Base-by-base conservation (phyloP, 2,888 invertebrate species). In the Mesochorus sp. region DNA sequence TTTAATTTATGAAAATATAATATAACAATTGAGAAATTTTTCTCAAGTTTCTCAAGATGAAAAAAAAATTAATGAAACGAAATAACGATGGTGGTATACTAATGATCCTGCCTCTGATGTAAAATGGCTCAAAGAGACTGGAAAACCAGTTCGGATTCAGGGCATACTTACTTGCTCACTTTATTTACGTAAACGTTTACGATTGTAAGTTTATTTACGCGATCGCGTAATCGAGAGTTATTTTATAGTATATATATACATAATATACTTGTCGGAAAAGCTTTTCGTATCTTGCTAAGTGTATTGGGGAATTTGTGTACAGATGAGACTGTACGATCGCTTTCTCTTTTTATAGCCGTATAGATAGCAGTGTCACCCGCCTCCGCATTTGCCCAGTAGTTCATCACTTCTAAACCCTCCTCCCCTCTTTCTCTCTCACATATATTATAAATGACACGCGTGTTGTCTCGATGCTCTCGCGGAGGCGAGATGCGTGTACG, bases 331-430 rank as follows among this genome's bases (percentile, higher is more conserved):
- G 51, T 21, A 26, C 55, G n/a, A 42, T 77, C 72, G 85, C 88
- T 88, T 88, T 88, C 88, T 88, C 88, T 88, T 88, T 88, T 88
- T 88, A 88, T 87, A 87, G 86, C 84, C 84, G 85, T 84, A 82
- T 84, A 76, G 62, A 64, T 34, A 17, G 34, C 37, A 6, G 2
- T 12, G 37, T 10, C n/a, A n/a, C n/a, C 39, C 85, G 83, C 83
- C 87, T 83, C 79, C 62, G 76, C 73, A 61, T 67, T 59, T 68
- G 72, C 77, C 62, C 55, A 55, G 55, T 24, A 68, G 62, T 67
- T 61, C 55, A 72, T 77, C 72, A 73, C 47, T 55, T n/a, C 68
- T 37, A 55, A 26, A 68, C 19, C n/a, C n/a, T 73, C 57, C 49
- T 49, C 67, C 28, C 62, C 26, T 64, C 55, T 39, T 34, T 49